Base-by-base conservation (phyloP, 1,140 invertebrate species). In the Brachystomella parvula region DNA sequence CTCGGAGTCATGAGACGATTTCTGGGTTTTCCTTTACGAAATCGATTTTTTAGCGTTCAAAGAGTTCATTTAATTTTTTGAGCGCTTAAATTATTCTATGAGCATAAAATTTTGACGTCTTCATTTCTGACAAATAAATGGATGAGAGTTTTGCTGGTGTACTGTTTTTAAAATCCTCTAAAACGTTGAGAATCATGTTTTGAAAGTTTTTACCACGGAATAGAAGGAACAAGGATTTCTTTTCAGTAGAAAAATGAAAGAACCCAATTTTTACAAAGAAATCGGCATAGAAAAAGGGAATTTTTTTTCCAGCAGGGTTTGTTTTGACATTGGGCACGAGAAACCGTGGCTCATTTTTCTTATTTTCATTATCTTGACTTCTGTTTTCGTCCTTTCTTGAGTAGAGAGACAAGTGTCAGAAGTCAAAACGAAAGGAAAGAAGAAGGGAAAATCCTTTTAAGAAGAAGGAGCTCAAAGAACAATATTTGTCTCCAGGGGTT, bases 321-420 rank as follows among this genome's bases (percentile, higher is more conserved):
- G 71, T 73, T 73, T 69, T 73, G 72, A 73, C 72, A 73, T 57
- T 65, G 60, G 69, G 72, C 72, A 73, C 69, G 72, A 71, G 72
- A 73, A 68, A 71, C n/a, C n/a, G 64, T 61, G 49, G 49, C 70
- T 64, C 60, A 57, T 68, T 33, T 60, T 61, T 53, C 6, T 53
- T 44, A 28, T 26, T 58, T 3, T 24, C 49, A 9, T 12, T n/a
- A n/a, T n/a, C n/a, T n/a, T n/a, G n/a, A n/a, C 35, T 39, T 39
- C 35, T 39, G 35, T 53, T 53, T 15, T 6, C 12, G 49, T 53
- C 49, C 49, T 24, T 53, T 53, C 24, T 53, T 24, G 15, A 53
- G 12, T 53, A 17, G 49, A 53, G n/a, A n/a, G n/a, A 60, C 58
- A 60, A 60, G 58, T 60, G 58, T 60, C 58, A 60, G 58, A 29